Conservation (phyloP, 1,140 invertebrate species). For the Listronotus oregonensis region DNA sequence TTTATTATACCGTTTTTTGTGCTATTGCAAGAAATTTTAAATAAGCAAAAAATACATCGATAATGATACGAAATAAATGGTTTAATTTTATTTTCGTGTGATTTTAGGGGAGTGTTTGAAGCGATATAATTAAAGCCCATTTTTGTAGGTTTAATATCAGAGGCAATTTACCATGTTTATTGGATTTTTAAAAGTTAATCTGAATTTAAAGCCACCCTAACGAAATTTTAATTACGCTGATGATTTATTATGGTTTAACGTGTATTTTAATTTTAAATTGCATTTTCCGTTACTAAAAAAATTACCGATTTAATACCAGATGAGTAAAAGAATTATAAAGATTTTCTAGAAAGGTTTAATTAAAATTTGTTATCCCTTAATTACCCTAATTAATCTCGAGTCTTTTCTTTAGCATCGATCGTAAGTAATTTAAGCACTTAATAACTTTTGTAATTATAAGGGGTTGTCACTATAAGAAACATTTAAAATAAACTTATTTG, state of each 20-base stretch:
- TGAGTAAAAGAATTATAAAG: conserved; percentile 13
- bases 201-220: conserved; percentile 33
- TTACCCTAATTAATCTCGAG: too few relatives aligned
- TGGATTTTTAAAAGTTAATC: conserved; percentile 38
- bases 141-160: conserved; percentile 28
- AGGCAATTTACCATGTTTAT: conserved; percentile 37
- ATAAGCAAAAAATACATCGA: too few relatives aligned
- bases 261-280: conserved; percentile 39
- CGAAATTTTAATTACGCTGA: conserved; percentile 34
- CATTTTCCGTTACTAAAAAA: conserved; percentile 1
- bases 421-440: too few relatives aligned
- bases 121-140: conserved; percentile 22
- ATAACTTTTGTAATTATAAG: too few relatives aligned
- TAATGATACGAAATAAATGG: too few relatives aligned
- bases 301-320: conserved; percentile 4
- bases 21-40: too few relatives aligned
- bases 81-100: conserved; percentile 4
- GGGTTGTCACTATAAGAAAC: too few relatives aligned
- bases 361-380: too few relatives aligned
- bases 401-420: too few relatives aligned
- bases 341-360: not conserved
- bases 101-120: not conserved
- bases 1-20: too few relatives aligned
- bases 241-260: conserved; percentile 36
- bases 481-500: too few relatives aligned